Percentiles rank a stretch among this genome's conserved stretches.
phyloP scores from a whole-genome alignment of 1,140 invertebrate genomes.

The Anastrepha ludens region DNA sequence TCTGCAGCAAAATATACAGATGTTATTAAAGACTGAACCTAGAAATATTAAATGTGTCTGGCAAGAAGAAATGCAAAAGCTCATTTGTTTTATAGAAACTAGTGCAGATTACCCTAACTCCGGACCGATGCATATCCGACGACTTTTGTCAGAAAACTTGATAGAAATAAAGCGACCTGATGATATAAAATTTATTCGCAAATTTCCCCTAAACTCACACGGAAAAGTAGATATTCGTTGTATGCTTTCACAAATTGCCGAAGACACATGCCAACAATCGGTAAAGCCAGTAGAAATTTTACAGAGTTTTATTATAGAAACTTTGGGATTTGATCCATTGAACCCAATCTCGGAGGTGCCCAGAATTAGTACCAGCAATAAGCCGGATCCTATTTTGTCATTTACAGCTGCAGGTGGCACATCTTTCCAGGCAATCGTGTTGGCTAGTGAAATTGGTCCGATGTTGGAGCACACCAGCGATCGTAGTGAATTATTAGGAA shows the following conservation, averaged over 20 bases:
- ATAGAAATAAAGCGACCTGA: constrained; percentile 71
- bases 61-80: neutral
- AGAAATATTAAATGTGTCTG: constrained; percentile 19
- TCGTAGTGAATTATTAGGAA: constrained; percentile 63
- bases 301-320: constrained; percentile 63
- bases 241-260: constrained; percentile 56
- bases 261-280: constrained; percentile 31
- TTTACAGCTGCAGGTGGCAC: constrained; percentile 65
- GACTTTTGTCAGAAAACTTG: constrained; percentile 32
- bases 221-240: constrained; percentile 73
- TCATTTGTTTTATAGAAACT: neutral
- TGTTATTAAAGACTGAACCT: neutral
- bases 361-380: neutral
- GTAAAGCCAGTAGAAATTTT: constrained; percentile 63
- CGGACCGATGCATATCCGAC: neutral
- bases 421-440: constrained; percentile 69
- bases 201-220: constrained; percentile 75
- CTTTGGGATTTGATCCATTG: constrained; percentile 59
- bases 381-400: constrained; percentile 61
- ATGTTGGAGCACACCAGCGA: constrained; percentile 62
- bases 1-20: neutral
- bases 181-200: constrained; percentile 66
- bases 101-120: neutral
- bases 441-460: constrained; percentile 65
- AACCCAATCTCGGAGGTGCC: neutral